phyloP scores from a whole-genome alignment of 2,797 vertebrate genomes.

The Myotis myotis region DNA sequence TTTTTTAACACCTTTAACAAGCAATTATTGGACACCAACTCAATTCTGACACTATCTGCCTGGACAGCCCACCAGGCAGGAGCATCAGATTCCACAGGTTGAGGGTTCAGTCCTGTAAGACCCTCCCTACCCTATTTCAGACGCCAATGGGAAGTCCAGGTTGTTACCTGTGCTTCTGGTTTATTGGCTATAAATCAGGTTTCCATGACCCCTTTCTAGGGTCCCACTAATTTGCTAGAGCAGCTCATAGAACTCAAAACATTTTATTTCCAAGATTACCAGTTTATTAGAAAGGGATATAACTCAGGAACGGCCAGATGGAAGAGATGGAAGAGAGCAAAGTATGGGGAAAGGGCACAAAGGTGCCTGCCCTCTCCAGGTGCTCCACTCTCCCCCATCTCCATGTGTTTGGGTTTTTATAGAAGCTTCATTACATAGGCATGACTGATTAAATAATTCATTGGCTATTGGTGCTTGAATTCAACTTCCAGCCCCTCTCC shows the following conservation, averaged over 20 bases:
- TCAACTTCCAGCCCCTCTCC: neutral
- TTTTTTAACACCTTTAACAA: neutral
- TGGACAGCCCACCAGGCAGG: neutral
- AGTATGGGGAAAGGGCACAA: neutral
- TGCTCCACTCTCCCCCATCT: neutral
- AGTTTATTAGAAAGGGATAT: neutral
- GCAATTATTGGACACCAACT: neutral
- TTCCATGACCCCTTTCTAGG: neutral
- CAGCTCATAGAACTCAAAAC: neutral
- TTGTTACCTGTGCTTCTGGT: neutral
- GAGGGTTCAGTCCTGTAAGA: neutral
- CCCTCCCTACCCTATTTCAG: neutral
- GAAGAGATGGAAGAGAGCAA: neutral
- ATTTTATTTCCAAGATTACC: neutral
- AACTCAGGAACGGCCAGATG: neutral
- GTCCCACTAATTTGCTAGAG: neutral
- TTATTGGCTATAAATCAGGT: neutral
- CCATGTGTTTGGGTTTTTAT: neutral
- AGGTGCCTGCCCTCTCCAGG: neutral
- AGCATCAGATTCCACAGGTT: neutral
- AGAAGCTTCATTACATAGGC: neutral
- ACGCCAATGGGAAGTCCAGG: neutral
- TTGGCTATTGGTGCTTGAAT: neutral
- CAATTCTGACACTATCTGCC: neutral
- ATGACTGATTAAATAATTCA: neutral